phyloP scores from a whole-genome alignment of 2,888 invertebrate species.

The Cerastis leucographa region DNA sequence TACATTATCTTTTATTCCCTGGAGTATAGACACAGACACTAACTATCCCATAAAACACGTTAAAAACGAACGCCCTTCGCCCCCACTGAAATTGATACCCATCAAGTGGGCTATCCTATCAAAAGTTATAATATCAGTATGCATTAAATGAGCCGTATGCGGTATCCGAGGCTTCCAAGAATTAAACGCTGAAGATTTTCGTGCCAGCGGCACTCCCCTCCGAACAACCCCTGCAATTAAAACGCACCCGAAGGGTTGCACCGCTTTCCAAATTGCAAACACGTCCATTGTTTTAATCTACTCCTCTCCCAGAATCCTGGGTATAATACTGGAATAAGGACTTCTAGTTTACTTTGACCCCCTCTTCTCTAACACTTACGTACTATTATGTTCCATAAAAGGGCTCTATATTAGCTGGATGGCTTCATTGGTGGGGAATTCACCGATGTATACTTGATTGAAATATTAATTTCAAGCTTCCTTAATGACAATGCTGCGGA shows the following conservation, averaged over 20 bases:
- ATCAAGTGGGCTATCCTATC: slow-evolving; percentile 57
- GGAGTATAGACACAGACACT: background rate
- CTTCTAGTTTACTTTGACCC: slow-evolving; percentile 75
- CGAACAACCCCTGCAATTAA: slow-evolving; percentile 87
- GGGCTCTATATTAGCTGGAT: slow-evolving; percentile 73
- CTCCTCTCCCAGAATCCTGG: slow-evolving; percentile 81
- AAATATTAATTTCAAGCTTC: slow-evolving; percentile 84
- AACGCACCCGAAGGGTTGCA: slow-evolving; percentile 89
- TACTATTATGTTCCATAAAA: slow-evolving; percentile 50
- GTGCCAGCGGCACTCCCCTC: slow-evolving; percentile 70
- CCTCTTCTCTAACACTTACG: slow-evolving; percentile 46
- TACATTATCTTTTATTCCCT: background rate
- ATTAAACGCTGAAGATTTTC: slow-evolving; percentile 81
- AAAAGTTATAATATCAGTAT: slow-evolving; percentile 77
- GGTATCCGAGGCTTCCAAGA: slow-evolving; percentile 74
- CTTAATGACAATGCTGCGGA: slow-evolving; percentile 63
- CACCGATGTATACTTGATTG: slow-evolving; percentile 77
- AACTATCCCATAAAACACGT: slow-evolving; percentile 19
- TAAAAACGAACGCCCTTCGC: slow-evolving; percentile 25
- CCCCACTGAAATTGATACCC: slow-evolving; percentile 44
- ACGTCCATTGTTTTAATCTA: slow-evolving; percentile 90
- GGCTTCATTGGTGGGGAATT: slow-evolving; percentile 73
- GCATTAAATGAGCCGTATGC: slow-evolving; percentile 77
- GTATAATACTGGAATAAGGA: slow-evolving; percentile 81
- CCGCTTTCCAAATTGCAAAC: slow-evolving; percentile 87